A percentile compares a stretch with the other conserved stretches of the same genome.
These are phyloP conservation scores for Clunio marinus DNA, from an alignment of 2,888 invertebrate species.

Conservation along the genomic window DNA sequence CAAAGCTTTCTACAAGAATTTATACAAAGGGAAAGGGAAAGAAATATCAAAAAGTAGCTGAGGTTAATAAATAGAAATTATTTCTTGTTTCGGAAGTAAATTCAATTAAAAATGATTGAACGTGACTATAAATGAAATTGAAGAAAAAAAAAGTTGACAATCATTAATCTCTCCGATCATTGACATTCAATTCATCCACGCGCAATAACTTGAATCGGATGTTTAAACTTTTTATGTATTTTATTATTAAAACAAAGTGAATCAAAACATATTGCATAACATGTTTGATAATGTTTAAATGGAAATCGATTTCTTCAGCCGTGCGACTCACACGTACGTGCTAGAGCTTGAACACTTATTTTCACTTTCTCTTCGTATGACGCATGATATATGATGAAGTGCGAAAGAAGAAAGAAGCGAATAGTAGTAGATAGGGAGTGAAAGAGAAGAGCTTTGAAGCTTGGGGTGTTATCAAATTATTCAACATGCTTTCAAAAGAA, in stretches of 20 bases:
- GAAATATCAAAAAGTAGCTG: background rate
- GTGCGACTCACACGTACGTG: background rate
- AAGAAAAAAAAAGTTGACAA: background rate
- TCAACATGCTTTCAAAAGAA: background rate
- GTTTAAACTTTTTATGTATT: no score
- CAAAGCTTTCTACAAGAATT: background rate
- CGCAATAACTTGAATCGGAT: no score
- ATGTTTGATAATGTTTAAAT: conserved; percentile 4
- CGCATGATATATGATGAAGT: background rate
- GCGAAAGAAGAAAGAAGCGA: background rate
- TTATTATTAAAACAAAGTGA: background rate
- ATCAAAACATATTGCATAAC: background rate
- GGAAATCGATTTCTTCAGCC: background rate
- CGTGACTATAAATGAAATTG: background rate
- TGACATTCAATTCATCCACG: background rate
- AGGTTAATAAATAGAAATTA: background rate
- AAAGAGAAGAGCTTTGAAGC: no score
- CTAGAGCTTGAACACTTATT: background rate
- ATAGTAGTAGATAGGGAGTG: no score
- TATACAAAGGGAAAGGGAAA: background rate
- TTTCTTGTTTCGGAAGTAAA: no score
- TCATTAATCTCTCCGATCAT: background rate
- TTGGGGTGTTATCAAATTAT: background rate
- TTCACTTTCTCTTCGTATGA: conserved; percentile 6
- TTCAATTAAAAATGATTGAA: background rate